phyloP scores from a whole-genome alignment of 92 coral and sea anemone genomes.

The Actinostola sp. region DNA sequence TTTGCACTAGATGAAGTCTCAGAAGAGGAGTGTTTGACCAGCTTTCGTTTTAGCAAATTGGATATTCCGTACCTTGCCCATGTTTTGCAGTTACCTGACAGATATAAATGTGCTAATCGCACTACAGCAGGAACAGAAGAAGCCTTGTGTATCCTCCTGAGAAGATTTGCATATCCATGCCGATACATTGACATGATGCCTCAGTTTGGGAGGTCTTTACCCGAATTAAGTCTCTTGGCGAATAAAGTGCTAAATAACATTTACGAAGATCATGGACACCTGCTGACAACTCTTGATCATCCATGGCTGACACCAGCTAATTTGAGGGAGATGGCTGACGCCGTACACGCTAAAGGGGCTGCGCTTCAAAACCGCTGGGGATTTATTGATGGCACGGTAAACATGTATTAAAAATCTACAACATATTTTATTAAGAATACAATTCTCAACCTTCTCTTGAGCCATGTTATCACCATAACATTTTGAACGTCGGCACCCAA shows the following conservation, averaged over 20 bases:
- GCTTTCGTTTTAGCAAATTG: too few species aligned
- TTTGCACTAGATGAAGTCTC: background rate
- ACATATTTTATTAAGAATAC: too few species aligned
- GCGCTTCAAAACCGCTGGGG: conserved; percentile 14
- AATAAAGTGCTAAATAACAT: conserved; percentile 10
- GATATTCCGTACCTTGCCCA: conserved; percentile 13
- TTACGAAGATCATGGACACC: conserved; percentile 23
- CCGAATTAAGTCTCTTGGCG: conserved; percentile 27
- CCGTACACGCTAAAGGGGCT: conserved; percentile 9
- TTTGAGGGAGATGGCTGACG: conserved; percentile 1
- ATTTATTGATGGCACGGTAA: conserved; percentile 9
- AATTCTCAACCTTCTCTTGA: too few species aligned
- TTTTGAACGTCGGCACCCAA: too few species aligned
- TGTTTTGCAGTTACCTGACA: background rate
- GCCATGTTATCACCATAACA: too few species aligned
- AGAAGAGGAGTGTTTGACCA: too few species aligned
- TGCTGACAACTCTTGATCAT: conserved; percentile 10
- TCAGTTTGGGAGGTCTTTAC: conserved; percentile 17
- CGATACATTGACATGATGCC: conserved; percentile 21
- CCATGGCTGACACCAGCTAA: conserved; percentile 10
- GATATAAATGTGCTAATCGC: conserved; percentile 8
- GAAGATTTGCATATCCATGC: too few species aligned
- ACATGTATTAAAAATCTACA: too few species aligned
- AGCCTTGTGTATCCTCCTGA: conserved; percentile 11
- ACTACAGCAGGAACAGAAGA: conserved; percentile 18